phyloP scores from a whole-genome alignment of 1,140 invertebrate species.

The Drosophila azteca region DNA sequence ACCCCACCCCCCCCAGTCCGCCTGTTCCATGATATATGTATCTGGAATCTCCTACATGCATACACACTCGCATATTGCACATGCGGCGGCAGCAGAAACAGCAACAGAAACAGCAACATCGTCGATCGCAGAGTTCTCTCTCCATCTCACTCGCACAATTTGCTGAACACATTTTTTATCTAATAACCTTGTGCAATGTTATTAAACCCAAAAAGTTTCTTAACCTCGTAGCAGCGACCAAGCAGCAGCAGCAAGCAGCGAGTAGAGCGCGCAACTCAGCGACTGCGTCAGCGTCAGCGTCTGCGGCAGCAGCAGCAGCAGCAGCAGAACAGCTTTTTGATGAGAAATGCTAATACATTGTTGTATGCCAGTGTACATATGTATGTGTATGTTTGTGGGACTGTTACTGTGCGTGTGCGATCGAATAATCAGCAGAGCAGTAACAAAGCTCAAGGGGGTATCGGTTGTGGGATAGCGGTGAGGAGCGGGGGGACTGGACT shows the following conservation, averaged over 20 bases:
- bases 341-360: conserved; percentile 72
- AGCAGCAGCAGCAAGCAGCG: conserved; percentile 27
- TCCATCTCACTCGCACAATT: conserved; percentile 16
- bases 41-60: no score
- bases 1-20: no score
- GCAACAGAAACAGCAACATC: no score
- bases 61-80: no score
- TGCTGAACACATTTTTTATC: conserved; percentile 79
- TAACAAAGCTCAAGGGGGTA: conserved; percentile 39
- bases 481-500: not conserved
- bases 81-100: no score
- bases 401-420: conserved; percentile 9
- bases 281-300: conserved; percentile 22
- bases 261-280: conserved; percentile 21
- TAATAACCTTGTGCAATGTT: conserved; percentile 84
- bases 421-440: conserved; percentile 46
- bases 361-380: conserved; percentile 12
- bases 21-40: no score
- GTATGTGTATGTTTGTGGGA: conserved; percentile 6
- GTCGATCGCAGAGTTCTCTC: not conserved
- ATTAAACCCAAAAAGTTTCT: conserved; percentile 84
- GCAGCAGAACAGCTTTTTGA: conserved; percentile 47
- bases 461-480: not conserved
- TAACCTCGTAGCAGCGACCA: conserved; percentile 64
- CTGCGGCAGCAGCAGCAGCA: conserved; percentile 23